phyloP scores from a whole-genome alignment of 2,888 invertebrate genomes.

The Suillia variegata region DNA sequence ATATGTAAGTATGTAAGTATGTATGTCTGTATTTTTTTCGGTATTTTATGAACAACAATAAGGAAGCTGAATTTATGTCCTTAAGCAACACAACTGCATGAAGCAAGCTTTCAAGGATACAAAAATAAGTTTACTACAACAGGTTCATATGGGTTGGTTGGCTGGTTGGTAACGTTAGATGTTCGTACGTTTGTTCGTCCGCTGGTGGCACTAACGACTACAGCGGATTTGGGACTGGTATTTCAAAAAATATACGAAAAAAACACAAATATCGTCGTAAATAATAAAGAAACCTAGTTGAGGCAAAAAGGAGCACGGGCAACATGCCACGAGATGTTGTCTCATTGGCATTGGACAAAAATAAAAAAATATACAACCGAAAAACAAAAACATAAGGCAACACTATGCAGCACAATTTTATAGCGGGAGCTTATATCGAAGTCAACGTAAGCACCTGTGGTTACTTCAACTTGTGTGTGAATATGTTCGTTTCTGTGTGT shows the following conservation, averaged over 20 bases:
- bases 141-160: background rate
- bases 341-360: slow-evolving; percentile 38
- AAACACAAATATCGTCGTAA: background rate
- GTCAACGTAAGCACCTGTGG: slow-evolving; percentile 1
- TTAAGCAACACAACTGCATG: background rate
- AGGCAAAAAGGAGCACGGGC: too few relatives aligned
- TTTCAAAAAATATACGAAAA: too few relatives aligned
- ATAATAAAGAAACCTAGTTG: background rate
- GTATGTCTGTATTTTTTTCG: too few relatives aligned
- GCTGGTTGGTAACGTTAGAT: too few relatives aligned
- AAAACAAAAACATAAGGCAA: slow-evolving; percentile 12
- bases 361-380: slow-evolving; percentile 18
- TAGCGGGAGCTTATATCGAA: slow-evolving; percentile 37
- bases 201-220: slow-evolving; percentile 1
- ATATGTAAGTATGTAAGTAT: too few relatives aligned
- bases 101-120: background rate
- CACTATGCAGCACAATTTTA: slow-evolving; percentile 36
- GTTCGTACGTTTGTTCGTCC: too few relatives aligned
- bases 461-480: background rate
- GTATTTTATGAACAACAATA: too few relatives aligned
- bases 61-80: background rate
- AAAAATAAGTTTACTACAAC: background rate
- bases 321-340: slow-evolving; percentile 18
- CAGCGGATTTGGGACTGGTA: background rate
- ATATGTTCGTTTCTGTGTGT: too few relatives aligned